Conservation (phyloP, 2,113 vertebrate genomes). For the Rhinichthys klamathensis region DNA sequence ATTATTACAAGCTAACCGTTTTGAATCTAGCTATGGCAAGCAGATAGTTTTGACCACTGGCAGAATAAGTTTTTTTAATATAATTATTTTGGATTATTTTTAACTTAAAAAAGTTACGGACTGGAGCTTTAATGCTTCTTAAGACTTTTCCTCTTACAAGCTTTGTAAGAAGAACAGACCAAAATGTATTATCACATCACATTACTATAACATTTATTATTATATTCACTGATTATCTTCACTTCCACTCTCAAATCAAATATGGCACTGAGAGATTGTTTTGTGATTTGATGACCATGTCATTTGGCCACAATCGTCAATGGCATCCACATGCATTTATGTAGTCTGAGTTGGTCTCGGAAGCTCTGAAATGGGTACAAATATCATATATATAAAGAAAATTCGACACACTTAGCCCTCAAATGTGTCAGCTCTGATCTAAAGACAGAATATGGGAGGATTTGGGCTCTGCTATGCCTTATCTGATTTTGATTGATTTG, state of each 20-base stretch:
- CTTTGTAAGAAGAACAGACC: neutral
- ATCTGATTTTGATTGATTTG: constrained; percentile 42
- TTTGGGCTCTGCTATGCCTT: constrained; percentile 1
- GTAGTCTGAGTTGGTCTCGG: neutral
- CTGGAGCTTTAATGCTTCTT: no score
- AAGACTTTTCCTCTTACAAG: no score
- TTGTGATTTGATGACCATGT: neutral
- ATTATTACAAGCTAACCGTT: no score
- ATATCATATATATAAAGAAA: neutral
- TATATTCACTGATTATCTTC: neutral
- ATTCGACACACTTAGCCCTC: neutral
- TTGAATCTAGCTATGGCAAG: no score
- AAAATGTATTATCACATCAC: no score
- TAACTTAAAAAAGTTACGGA: no score
- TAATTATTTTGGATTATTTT: no score
- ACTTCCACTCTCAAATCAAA: neutral
- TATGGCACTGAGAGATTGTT: neutral
- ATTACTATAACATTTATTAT: neutral
- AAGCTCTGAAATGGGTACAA: neutral
- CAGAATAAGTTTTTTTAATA: no score
- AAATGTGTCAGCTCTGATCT: neutral
- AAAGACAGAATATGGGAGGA: neutral
- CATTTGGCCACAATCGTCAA: neutral
- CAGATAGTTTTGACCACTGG: no score
- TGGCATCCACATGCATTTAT: neutral